Percentiles rank a stretch among this genome's conserved stretches.
Evolutionary conservation across 2,113 vertebrate species (phyloP).

Genomic region (Tupaia tana): DNA sequence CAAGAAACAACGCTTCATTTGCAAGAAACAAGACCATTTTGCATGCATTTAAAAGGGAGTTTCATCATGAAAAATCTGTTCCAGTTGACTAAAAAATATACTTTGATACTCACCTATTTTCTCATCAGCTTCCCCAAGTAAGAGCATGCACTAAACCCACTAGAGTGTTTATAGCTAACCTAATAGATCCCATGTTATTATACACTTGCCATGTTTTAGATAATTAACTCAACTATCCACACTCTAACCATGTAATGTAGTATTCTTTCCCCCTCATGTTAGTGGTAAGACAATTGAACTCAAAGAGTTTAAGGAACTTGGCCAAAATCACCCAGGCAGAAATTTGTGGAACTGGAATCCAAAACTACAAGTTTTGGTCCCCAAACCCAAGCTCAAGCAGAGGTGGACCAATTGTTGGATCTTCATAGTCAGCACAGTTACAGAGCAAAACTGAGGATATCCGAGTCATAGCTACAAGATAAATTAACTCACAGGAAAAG

Average conservation of each 20-base stretch:
- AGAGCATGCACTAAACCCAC: background rate
- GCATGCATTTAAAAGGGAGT: background rate
- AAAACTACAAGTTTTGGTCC: background rate
- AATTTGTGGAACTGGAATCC: background rate
- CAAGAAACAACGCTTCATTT: constrained; percentile 14
- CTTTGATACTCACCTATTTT: constrained; percentile 5
- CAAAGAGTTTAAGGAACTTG: background rate
- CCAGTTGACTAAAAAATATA: background rate
- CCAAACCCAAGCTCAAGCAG: background rate
- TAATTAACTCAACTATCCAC: background rate
- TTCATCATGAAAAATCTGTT: background rate
- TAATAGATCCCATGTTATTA: background rate
- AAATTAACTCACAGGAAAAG: background rate
- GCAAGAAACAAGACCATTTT: background rate
- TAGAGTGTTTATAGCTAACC: background rate
- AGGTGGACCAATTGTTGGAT: too few species aligned
- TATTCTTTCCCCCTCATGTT: background rate
- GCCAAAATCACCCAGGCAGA: background rate
- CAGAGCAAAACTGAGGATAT: background rate
- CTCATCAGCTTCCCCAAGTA: background rate
- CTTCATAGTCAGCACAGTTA: background rate
- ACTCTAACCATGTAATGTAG: background rate
- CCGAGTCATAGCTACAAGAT: background rate
- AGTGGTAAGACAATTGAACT: background rate
- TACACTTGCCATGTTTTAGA: background rate